Evolutionary conservation across 2,113 vertebrate genomes (phyloP).

Genomic region (Brachionichthys hirsutus): DNA sequence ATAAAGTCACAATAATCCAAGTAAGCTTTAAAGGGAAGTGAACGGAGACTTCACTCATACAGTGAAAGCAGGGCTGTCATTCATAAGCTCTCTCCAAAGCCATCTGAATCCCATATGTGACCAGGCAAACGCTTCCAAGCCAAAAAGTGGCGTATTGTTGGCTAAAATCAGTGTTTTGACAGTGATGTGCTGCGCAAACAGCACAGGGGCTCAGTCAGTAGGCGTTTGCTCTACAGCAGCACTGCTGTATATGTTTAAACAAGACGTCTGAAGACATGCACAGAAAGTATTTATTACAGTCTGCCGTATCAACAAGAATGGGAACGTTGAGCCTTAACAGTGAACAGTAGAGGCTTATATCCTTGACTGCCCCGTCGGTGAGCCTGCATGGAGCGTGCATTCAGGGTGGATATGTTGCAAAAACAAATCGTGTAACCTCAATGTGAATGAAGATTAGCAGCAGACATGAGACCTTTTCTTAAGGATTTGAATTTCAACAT

Average conservation of each 20-base stretch:
- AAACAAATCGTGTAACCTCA: not conserved
- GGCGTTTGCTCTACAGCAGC: not conserved
- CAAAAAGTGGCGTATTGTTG: not conserved
- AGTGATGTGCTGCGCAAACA: not conserved
- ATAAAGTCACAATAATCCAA: not conserved
- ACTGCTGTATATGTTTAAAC: constrained; percentile 9
- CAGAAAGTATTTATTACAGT: not conserved
- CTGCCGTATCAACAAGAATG: constrained; percentile 6
- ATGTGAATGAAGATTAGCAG: not conserved
- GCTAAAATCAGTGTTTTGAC: not conserved
- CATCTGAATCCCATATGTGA: not conserved
- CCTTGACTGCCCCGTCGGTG: not conserved
- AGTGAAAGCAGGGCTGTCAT: too few relatives aligned
- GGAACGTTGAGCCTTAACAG: constrained; percentile 22
- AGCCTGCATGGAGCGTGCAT: not conserved
- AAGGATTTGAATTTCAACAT: not conserved
- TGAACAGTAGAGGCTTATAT: constrained; percentile 42
- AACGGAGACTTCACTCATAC: not conserved
- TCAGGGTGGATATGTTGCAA: not conserved
- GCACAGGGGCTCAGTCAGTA: not conserved
- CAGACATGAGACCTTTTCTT: not conserved
- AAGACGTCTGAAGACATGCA: constrained; percentile 22
- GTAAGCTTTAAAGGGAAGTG: not conserved
- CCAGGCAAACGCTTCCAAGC: not conserved
- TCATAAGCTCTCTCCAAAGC: not conserved